Base-by-base conservation (phyloP, 2,797 vertebrate species). In the Schizopygopsis pylzovi region DNA sequence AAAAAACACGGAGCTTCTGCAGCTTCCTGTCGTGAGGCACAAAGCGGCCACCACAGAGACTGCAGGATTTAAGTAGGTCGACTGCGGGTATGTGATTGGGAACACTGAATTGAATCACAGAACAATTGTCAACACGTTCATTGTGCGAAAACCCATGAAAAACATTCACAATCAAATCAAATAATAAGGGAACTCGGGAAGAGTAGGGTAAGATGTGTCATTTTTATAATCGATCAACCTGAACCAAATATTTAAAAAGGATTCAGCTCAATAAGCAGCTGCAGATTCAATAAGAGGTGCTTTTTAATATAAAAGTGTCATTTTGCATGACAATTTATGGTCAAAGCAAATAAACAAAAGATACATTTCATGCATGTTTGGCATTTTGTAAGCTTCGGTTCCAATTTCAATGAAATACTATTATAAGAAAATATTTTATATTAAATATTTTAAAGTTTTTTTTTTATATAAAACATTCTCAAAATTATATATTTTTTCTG, bases 41-140 rank as follows among this genome's bases (percentile, higher is more conserved):
- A 89, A 63, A 65, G 52, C 39, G 39, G 79, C 45, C 47, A 85
- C 85, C 82, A 86, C 87, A 63, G 87, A 86, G 83, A 52, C 86
- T 89, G 89, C 75, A 22, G 82, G 85, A 88, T 47, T 86, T 68
- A 89, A 67, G 77, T 80, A 85, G 84, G 84, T 85, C 68, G 22
- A 73, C 67, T 49, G 43, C 41, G 22, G 71, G 54, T 63, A n/a
- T 33, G 83, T 85, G 70, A 43, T 65, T 82, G 41, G 68, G 12
- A 56, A 63, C 77, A 73, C 41, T 25, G 59, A 75, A 61, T 77
- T 56, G 37, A 13, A 77, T 79, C 33, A 72, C 37, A n/a, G 45
- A 47, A 33, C 12, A 61, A 59, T 25, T 52, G 43, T 87, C 41
- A 41, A 80, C 68, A 85, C 70, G 67, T 65, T 85, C 16, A 81